Percentiles rank a stretch among this genome's conserved stretches.
These are phyloP conservation scores for Laterallus jamaicensis DNA, from an alignment of 2,113 vertebrate genomes.

Conservation along the genomic window DNA sequence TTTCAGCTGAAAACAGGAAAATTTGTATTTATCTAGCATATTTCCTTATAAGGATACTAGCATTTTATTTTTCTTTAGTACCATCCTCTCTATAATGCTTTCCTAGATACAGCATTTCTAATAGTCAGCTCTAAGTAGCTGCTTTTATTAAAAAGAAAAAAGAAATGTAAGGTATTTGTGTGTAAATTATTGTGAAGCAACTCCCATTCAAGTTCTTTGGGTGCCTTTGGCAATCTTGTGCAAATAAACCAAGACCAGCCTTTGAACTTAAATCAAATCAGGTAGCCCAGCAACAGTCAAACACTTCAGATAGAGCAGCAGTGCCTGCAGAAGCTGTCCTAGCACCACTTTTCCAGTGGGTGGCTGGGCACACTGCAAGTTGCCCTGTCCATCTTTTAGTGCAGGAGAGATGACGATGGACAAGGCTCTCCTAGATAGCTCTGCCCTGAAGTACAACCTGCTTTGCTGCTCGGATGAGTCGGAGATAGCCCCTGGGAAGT, in stretches of 20 bases:
- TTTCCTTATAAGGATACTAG: neutral
- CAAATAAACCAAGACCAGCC: neutral
- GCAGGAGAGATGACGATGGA: neutral
- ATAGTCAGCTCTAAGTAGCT: too few species aligned
- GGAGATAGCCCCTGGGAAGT: neutral
- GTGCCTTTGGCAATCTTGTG: neutral
- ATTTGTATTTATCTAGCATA: neutral
- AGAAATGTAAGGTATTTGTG: neutral
- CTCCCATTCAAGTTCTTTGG: neutral
- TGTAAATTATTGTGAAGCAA: neutral
- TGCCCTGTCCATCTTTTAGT: rapidly evolving
- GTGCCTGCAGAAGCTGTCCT: neutral
- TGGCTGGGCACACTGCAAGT: neutral
- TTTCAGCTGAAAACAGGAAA: too few species aligned
- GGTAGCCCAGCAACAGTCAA: neutral
- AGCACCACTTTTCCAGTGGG: rapidly evolving
- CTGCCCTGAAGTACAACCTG: neutral
- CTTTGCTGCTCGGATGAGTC: neutral
- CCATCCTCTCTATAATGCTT: neutral
- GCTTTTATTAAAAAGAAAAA: too few species aligned
- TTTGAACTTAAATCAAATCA: neutral
- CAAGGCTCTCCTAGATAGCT: rapidly evolving
- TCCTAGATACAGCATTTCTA: neutral
- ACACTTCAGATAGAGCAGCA: neutral
- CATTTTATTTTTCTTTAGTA: neutral